Base-by-base conservation (phyloP, 2,888 invertebrate species). In the Sphecodes monilicornis region DNA sequence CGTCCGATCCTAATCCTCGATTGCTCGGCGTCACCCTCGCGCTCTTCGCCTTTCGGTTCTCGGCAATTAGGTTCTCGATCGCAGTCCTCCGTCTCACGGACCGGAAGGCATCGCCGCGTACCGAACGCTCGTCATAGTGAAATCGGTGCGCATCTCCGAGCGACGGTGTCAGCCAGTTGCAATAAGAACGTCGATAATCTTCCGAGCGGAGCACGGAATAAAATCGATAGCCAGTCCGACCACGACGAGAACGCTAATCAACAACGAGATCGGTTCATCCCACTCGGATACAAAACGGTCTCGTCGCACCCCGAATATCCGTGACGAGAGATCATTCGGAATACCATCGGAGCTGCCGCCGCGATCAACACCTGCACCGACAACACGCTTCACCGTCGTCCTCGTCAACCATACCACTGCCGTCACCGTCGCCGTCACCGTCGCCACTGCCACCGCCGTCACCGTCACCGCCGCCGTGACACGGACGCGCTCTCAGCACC, bases 351-450 rank as follows among this genome's bases (percentile, higher is more conserved):
- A 39, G 46, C 22, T 36, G 39, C 41, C n/a, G 26, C 32, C 29
- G 26, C 32, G 41, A 79, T 68, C 46, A 43, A 57, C 26, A 54
- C 50, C 50, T 41, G 36, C 32, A 54, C 29, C 74, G 41, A 41
- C 74, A 32, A 50, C 54, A 36, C 71, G 13, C 57, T 32, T 26
- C 66, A 75, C 43, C 32, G 43, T 46, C 75, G 68, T 66, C 71
- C 50, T 46, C 75, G 46, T 66, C 71, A 43, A 54, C 80, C 36
- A 71, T 60, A 64, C 74, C 66, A 36, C 18, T 41, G 72, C 1
- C 60, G 39, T 57, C 57, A 60, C 18, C 50, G 26, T 54, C 36
- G 70, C 22, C 70, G 13, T 69, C 73, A 54, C 70, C 36, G n/a
- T 36, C 22, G 36, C 36, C 32, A 29, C 32, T 64, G 26, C 22